Conservation (phyloP, 35 echinoderm and acorn worm genomes). For the Lytechinus variegatus region DNA sequence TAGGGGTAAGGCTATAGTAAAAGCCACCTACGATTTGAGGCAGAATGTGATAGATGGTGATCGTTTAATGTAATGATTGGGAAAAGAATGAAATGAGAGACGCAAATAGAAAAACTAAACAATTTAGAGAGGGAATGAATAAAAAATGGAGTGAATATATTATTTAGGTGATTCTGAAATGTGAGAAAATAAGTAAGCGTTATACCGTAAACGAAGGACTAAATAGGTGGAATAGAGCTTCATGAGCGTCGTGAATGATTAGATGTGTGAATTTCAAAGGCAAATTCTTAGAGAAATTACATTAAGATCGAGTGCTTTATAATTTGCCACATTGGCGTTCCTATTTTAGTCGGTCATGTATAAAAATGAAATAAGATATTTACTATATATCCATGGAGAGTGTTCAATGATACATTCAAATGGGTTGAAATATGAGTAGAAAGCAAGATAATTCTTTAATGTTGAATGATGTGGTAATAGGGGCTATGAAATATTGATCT, state of each 20-base stretch:
- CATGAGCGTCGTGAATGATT: neutral
- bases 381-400: neutral
- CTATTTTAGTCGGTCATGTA: neutral
- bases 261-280: neutral
- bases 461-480: slow-evolving; percentile 7
- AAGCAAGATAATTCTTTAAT: neutral
- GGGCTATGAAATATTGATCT: neutral
- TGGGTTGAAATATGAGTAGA: neutral
- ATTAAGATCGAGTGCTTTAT: neutral
- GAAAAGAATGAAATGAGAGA: too few relatives aligned
- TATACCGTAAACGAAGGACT: neutral
- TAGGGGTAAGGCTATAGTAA: too few relatives aligned
- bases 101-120: too few relatives aligned
- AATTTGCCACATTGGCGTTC: neutral
- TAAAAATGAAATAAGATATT: neutral
- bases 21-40: too few relatives aligned
- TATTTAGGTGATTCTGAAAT: neutral
- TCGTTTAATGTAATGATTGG: too few relatives aligned
- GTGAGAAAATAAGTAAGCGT: neutral
- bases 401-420: neutral
- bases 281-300: neutral
- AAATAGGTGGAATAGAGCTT: neutral
- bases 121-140: too few relatives aligned
- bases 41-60: too few relatives aligned
- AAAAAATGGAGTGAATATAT: too few relatives aligned